Base-by-base conservation (phyloP, 2,888 invertebrate genomes). In the Chloromyia formosa region DNA sequence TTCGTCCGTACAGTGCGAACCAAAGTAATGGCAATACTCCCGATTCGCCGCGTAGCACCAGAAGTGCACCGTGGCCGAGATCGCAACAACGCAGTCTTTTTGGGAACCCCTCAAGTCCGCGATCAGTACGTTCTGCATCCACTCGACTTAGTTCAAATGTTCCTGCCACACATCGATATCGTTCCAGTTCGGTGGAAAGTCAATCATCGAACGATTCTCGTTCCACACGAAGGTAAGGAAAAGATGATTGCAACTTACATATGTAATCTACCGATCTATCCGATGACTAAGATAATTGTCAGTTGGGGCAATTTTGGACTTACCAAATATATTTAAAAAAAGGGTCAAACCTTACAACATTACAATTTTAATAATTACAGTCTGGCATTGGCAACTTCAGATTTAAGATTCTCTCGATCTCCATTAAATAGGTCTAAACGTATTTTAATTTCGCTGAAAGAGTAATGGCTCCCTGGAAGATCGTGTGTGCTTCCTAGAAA, bases 171-270 rank as follows among this genome's bases (percentile, higher is more conserved):
- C 84, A 84, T 77, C 87, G 91, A 75, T 89, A 88, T 81, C 87
- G 92, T 80, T 94, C 94, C 74, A 94, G 94, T 79, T 93, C 93
- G 1, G 92, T 95, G 35, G 95, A 95, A 85, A 95, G 95, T 81
- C 95, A 94, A 85, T 95, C 94, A 84, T 94, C 94, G 35, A 94
- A 93, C 79, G 95, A 95, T 83, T 93, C 93, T 7, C 88, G 92
- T 78, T 90, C 92, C 14, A 93, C 92, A 83, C 89, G 91, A 85
- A 91, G 92, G 92, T 92, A 83, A 56, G 23, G 14, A 45, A 60
- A 22, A 14, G 0, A 58, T 12, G n/a, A n/a, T n/a, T n/a, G n/a
- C n/a, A n/a, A n/a, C 10, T 45, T 14, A 14, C 53, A 53, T 53
- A 9, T 14, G 7, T 53, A 53, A 53, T 45, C 45, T 14, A 45